Conservation (phyloP, 2,888 invertebrate species). For the Pemphredon lugubris region DNA sequence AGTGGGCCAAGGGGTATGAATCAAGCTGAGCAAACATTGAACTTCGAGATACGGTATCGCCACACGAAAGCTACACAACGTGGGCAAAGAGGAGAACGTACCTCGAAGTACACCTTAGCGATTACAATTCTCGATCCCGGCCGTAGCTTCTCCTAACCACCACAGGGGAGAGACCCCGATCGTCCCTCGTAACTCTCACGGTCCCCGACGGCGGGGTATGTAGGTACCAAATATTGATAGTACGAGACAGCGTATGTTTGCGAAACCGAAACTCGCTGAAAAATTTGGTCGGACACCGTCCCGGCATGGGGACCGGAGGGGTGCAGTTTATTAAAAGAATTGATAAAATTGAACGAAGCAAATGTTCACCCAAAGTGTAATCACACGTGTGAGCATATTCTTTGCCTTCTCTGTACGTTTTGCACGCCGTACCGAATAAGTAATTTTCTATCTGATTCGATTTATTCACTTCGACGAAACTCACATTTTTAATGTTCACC, state of each 20-base stretch:
- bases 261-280: constrained; percentile 31
- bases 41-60: constrained; percentile 79
- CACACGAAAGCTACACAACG: constrained; percentile 66
- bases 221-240: constrained; percentile 63
- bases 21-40: constrained; percentile 81
- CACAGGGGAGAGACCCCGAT: constrained; percentile 1
- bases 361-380: too few relatives aligned
- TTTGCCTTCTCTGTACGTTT: too few relatives aligned
- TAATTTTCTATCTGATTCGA: too few relatives aligned
- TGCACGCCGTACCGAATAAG: too few relatives aligned
- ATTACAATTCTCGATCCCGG: constrained; percentile 62
- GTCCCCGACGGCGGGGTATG: constrained; percentile 46
- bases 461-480: too few relatives aligned
- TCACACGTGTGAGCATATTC: too few relatives aligned
- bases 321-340: too few relatives aligned
- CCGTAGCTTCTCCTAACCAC: constrained; percentile 34
- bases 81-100: constrained; percentile 60
- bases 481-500: too few relatives aligned
- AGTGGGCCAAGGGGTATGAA: constrained; percentile 76
- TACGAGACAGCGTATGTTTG: constrained; percentile 43
- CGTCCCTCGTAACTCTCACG: constrained; percentile 40
- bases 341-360: too few relatives aligned
- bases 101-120: constrained; percentile 67
- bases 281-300: constrained; percentile 37
- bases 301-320: too few relatives aligned